Conservation (phyloP, 2,113 vertebrate genomes). For the Polypterus bichir region DNA sequence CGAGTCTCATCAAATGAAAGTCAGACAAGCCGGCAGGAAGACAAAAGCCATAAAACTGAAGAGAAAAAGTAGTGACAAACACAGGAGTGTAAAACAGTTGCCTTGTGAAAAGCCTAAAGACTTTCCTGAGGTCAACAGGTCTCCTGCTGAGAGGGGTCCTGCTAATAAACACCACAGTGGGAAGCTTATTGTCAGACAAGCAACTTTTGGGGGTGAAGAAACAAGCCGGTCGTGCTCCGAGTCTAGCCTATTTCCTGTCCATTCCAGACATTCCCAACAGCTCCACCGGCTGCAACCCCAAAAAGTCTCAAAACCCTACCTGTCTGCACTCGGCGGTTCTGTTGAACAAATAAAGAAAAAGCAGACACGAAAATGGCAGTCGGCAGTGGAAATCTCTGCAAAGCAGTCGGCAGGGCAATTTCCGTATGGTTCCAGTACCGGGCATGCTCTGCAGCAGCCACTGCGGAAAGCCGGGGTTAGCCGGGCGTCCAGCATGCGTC, state of each 20-base stretch:
- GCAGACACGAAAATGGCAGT: conserved; percentile 55
- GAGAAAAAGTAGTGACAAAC: conserved; percentile 49
- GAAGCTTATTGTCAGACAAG: conserved; percentile 22
- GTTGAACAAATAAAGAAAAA: conserved; percentile 37
- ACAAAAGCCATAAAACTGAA: conserved; percentile 57
- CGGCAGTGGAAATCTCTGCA: conserved; percentile 48
- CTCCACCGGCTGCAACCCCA: conserved; percentile 26
- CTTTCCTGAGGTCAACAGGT: conserved; percentile 6
- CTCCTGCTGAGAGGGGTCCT: conserved; percentile 28
- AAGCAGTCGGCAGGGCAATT: conserved; percentile 19
- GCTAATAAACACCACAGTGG: conserved; percentile 23
- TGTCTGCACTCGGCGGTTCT: conserved; percentile 21
- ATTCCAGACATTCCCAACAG: conserved; percentile 31
- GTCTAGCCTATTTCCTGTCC: conserved; percentile 51
- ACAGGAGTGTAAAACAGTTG: conserved; percentile 32
- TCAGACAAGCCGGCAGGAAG: conserved; percentile 53
- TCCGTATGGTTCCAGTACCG: conserved; percentile 21
- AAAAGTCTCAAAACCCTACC: conserved; percentile 30
- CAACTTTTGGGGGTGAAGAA: conserved; percentile 31
- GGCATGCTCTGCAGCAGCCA: conserved; percentile 5
- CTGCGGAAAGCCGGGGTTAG: conserved; percentile 31
- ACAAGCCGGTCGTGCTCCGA: conserved; percentile 59
- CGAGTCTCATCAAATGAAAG: conserved; percentile 49
- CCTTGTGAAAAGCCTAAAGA: conserved; percentile 40
- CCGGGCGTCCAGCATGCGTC: conserved; percentile 30